phyloP scores from a whole-genome alignment of 23 tunicate genomes.

The Phallusia fumigata region DNA sequence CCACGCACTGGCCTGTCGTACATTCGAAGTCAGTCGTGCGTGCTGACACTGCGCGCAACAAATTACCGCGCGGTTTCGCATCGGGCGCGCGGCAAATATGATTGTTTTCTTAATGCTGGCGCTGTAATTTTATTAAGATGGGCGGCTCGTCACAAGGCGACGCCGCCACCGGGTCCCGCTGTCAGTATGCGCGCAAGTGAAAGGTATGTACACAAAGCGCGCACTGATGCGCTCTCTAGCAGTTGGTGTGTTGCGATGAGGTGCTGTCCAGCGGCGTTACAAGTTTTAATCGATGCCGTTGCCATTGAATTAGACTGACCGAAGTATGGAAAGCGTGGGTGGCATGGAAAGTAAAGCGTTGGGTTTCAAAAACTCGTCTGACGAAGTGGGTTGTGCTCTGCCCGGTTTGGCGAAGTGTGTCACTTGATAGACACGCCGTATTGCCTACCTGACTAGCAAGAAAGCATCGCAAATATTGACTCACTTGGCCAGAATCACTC shows the following conservation, averaged over 20 bases:
- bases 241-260: neutral
- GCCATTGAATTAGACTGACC: too few species aligned
- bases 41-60: constrained; percentile 13
- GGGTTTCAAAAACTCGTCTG: neutral
- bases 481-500: neutral
- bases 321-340: neutral
- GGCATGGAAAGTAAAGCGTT: neutral
- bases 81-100: constrained; percentile 15
- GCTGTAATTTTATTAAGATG: constrained; percentile 11
- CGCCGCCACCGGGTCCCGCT: neutral
- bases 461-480: constrained; percentile 12
- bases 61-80: constrained; percentile 12
- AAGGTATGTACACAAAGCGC: neutral
- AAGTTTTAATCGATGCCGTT: too few species aligned
- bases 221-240: neutral
- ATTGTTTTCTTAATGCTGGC: constrained; percentile 8
- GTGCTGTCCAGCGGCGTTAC: too few species aligned
- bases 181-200: neutral
- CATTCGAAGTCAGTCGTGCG: constrained; percentile 9
- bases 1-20: neutral
- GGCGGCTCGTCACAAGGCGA: neutral
- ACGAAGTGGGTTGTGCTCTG: neutral
- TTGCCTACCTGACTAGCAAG: neutral
- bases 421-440: neutral
- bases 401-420: neutral